These are phyloP conservation scores for Mus pahari DNA, from an alignment of 2,113 vertebrate species.

Conservation along the genomic window DNA sequence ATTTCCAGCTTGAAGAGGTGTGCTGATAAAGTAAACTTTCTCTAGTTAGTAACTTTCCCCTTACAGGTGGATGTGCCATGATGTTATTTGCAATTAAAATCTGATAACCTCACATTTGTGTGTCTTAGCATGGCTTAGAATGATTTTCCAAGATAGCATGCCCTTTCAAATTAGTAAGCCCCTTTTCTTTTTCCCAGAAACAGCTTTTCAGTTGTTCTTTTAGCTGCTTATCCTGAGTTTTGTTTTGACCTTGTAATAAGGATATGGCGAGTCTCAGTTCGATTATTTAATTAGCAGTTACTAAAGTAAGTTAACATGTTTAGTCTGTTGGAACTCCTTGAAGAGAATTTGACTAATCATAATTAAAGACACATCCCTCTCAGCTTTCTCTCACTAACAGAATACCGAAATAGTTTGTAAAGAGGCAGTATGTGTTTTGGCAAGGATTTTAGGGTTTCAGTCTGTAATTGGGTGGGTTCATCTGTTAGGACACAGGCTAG, in stretches of 20 bases:
- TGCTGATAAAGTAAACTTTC: not conserved
- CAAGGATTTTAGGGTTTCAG: not conserved
- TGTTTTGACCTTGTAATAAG: slow-evolving; percentile 14
- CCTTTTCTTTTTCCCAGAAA: not conserved
- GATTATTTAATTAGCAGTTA: not conserved
- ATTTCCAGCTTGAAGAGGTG: not conserved
- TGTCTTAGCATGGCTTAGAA: not conserved
- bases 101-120: not conserved
- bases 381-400: not conserved
- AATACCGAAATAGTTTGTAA: not conserved
- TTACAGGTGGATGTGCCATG: not conserved
- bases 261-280: not conserved
- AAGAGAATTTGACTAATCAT: not conserved
- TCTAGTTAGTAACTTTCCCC: not conserved
- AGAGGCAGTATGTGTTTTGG: not conserved
- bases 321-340: not conserved
- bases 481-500: not conserved
- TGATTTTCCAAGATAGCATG: not conserved
- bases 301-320: not conserved
- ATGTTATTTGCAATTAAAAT: not conserved
- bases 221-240: not conserved
- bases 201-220: not conserved
- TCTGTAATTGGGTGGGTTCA: not conserved
- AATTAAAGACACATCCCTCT: not conserved
- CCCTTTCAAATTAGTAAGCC: not conserved